phyloP scores from a whole-genome alignment of 92 coral and sea anemone genomes.

The Umimayanthus kanabou region DNA sequence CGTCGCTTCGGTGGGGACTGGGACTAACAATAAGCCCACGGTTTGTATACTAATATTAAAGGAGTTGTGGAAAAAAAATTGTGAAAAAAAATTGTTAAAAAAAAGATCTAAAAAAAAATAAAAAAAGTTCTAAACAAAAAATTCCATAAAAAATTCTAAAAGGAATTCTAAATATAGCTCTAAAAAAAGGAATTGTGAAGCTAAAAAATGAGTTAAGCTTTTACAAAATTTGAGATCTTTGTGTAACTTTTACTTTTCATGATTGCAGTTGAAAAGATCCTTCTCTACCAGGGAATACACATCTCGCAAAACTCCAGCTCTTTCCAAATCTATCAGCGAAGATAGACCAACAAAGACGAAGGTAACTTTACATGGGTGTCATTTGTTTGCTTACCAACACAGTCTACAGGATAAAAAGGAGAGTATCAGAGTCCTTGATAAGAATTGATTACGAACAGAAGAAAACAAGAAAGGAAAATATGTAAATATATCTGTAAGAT shows the following conservation, averaged over 20 bases:
- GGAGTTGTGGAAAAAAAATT: not conserved
- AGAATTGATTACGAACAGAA: too few species aligned
- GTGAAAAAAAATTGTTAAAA: too few species aligned
- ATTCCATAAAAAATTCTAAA: too few species aligned
- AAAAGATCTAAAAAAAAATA: too few species aligned
- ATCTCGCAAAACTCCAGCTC: constrained; percentile 23
- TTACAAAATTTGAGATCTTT: too few species aligned
- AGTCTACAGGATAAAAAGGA: too few species aligned
- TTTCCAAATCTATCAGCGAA: constrained; percentile 30
- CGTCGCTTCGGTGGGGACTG: constrained; percentile 44
- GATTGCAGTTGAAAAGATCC: constrained; percentile 62
- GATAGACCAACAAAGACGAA: not conserved
- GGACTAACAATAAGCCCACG: constrained; percentile 22
- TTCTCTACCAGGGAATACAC: constrained; percentile 62
- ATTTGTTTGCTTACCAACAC: not conserved
- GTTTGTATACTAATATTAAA: constrained; percentile 5
- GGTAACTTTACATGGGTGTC: not conserved
- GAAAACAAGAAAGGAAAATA: not conserved
- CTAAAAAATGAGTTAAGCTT: not conserved
- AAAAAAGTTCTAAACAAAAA: too few species aligned
- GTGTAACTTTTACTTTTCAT: not conserved
- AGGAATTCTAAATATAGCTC: too few species aligned
- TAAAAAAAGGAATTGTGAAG: not conserved
- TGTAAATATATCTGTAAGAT: not conserved
- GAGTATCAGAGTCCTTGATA: too few species aligned